Conservation (phyloP, 1,140 invertebrate species). For the Aphelinus certus region DNA sequence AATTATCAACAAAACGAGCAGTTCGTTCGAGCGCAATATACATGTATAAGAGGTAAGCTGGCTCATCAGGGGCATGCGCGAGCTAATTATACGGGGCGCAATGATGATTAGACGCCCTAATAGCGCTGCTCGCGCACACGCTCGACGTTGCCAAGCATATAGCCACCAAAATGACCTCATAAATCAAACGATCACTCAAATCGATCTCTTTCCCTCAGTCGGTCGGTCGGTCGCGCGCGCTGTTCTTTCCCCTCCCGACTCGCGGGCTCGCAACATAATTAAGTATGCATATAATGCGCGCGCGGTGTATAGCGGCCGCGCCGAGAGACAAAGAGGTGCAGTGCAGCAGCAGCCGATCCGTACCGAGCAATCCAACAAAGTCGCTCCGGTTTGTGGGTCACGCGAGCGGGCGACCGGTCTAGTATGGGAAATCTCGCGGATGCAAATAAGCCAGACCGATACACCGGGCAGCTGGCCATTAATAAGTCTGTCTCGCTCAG, state of each 20-base stretch:
- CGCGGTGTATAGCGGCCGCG: background rate
- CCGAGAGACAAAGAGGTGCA: constrained; percentile 1
- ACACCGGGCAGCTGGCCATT: background rate
- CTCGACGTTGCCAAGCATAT: background rate
- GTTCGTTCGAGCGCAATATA: too few relatives aligned
- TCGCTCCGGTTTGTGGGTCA: constrained; percentile 18
- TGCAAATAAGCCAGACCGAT: constrained; percentile 17
- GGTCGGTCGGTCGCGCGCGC: too few relatives aligned
- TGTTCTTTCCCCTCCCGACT: background rate
- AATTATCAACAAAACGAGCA: too few relatives aligned
- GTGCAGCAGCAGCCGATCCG: too few relatives aligned
- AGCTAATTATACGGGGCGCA: constrained; percentile 6
- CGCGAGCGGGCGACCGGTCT: background rate
- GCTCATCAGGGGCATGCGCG: background rate
- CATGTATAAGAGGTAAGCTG: too few relatives aligned
- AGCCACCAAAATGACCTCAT: constrained; percentile 3
- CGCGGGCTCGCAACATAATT: background rate
- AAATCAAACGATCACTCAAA: constrained; percentile 22
- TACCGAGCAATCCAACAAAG: constrained; percentile 8
- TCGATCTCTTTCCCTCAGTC: background rate
- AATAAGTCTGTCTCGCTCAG: background rate
- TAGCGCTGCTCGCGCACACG: background rate
- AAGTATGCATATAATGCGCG: background rate
- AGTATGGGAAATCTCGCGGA: constrained; percentile 19
- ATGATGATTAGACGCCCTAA: constrained; percentile 15